Base-by-base conservation (phyloP, 2,888 invertebrate genomes). In the Eupithecia dodoneata region DNA sequence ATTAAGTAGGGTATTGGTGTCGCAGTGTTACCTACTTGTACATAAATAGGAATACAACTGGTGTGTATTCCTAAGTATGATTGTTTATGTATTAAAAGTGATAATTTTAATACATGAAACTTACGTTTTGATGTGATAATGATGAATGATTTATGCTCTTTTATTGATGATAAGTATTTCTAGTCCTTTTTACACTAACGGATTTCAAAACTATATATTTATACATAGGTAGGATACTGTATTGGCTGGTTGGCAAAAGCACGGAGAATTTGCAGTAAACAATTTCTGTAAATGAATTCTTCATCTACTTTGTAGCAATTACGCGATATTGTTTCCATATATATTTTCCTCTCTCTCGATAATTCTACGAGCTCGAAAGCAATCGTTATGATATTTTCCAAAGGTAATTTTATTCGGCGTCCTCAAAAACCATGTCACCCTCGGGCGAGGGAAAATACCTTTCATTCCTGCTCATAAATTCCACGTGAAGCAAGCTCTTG, bases 401-500 rank as follows among this genome's bases (percentile, higher is more conserved):
- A 67, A 41, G 73, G 69, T 70, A 63, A 65, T 49, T 76, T 73
- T 49, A 55, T 73, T 71, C n/a, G n/a, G 52, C 65, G 44, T 70
- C 65, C 72, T 45, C 44, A 66, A 77, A 74, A 72, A 69, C 72
- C 72, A 74, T 74, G 77, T 77, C 49, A 74, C 72, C 77, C 74
- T n/a, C 18, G 47, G 74, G 77, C 65, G 41, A 70, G 52, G 72
- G 69, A 75, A 74, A 77, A 77, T 77, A 72, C 72, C 70, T 77
- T 74, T 59, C 63, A 72, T 74, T 74, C 73, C 41, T n/a, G 72
- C 52, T 65, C 69, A 72, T 74, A 72, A 74, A 77, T 77, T 77
- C 69, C 63, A 69, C 67, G n/a, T 63, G 63, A 73, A 66, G 59
- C 45, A 72, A 77, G 66, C 10, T 45, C 59, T 70, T 63, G 70